Evolutionary conservation across 2,888 invertebrate genomes (phyloP).

Genomic region (Tetheella fluctuosa): DNA sequence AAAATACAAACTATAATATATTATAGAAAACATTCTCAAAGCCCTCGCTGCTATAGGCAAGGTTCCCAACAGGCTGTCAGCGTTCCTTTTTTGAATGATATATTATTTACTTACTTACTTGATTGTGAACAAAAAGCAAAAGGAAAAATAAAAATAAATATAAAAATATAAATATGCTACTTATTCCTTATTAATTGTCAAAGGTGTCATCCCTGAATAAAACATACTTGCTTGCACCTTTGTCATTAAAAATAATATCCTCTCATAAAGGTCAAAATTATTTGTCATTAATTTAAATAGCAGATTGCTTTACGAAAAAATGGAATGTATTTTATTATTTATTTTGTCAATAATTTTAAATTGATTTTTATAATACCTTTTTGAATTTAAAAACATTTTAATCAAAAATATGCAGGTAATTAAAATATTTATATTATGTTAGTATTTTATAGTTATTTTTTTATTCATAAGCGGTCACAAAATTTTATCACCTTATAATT

Average conservation of each 20-base stretch:
- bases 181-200: neutral
- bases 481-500: neutral
- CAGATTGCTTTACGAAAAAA: neutral
- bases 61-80: too few species aligned
- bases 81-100: too few species aligned
- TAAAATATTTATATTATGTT: neutral
- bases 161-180: too few species aligned
- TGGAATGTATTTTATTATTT: neutral
- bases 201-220: neutral
- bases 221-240: neutral
- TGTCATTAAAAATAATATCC: slow-evolving; percentile 5
- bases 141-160: too few species aligned
- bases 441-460: neutral
- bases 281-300: neutral
- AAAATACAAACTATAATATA: too few species aligned
- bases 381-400: neutral
- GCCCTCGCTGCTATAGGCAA: too few species aligned
- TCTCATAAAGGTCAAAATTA: neutral
- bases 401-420: neutral
- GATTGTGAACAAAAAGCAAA: too few species aligned
- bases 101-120: too few species aligned
- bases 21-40: too few species aligned
- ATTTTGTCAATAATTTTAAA: neutral
- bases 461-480: neutral
- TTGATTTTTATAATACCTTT: neutral